These are phyloP conservation scores for Echiichthys vipera DNA, from an alignment of 2,797 vertebrate species.

Conservation along the genomic window DNA sequence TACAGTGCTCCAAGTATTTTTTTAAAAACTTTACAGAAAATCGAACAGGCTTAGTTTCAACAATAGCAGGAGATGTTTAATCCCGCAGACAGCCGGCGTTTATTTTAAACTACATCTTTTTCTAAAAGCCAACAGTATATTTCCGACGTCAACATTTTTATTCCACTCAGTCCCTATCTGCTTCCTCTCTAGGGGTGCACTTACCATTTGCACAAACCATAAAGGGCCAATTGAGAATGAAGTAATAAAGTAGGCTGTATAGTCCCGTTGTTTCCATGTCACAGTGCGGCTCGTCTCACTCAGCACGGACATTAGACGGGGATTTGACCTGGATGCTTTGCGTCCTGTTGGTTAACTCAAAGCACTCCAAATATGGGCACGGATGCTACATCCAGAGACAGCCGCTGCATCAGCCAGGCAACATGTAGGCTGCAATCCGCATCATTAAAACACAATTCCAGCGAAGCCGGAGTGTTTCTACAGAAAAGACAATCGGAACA, in stretches of 20 bases:
- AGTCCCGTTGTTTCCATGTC: conserved; percentile 89
- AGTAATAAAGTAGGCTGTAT: conserved; percentile 86
- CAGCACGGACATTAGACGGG: conserved; percentile 57
- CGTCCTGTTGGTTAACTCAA: conserved; percentile 23
- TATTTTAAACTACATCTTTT: not conserved
- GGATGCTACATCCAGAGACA: conserved; percentile 44
- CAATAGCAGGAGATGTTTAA: not conserved
- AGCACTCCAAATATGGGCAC: conserved; percentile 54
- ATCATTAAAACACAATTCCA: conserved; percentile 25
- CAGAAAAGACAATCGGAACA: not conserved
- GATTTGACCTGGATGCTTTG: conserved; percentile 65
- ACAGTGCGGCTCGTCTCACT: conserved; percentile 74
- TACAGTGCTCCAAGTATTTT: not conserved
- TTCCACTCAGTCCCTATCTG: not conserved
- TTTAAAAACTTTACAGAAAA: not conserved
- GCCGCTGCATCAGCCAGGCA: conserved; percentile 58
- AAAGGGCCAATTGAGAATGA: conserved; percentile 86
- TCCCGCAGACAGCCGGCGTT: conserved; percentile 7
- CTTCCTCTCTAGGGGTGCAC: conserved; percentile 59
- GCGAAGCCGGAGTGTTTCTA: not conserved
- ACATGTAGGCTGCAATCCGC: conserved; percentile 59
- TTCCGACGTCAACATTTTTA: not conserved
- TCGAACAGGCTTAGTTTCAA: not conserved
- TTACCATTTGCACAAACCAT: conserved; percentile 87
- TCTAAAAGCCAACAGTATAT: conserved; percentile 3